Base-by-base conservation (phyloP, 2,113 vertebrate species). In the Thryonomys swinderianus region DNA sequence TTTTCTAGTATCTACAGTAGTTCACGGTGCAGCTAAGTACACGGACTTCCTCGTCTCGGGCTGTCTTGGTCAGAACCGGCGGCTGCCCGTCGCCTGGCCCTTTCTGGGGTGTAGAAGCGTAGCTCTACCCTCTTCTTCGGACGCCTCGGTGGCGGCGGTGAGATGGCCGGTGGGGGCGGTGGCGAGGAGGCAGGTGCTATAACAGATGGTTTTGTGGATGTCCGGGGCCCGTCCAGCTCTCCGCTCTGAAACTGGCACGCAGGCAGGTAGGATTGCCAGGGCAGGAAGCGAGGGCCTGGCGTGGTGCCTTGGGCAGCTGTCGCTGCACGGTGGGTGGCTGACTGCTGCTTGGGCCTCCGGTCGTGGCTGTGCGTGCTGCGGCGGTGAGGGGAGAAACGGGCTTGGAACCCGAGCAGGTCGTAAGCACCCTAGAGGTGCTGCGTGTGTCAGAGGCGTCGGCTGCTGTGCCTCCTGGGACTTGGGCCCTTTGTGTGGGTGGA, bases 181-280 rank as follows among this genome's bases (percentile, higher is more conserved):
- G 91, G 81, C 67, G 90, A 95, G 73, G 80, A 89, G 74, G 74
- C 40, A 81, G 55, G 59, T 76, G 92, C 86, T 27, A 34, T 83
- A 89, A 93, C 97, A 97, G 96, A 97, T 96, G 97, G 97, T 96
- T 96, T 97, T 92, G 96, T 91, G 74, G 95, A 6, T 90, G 40
- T 90, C 92, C 97, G 97, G 96, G 95, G 37, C 81, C 73, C 69
- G 34, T 96, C 95, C 97, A 97, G 87, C 94, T 92, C 80, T 53
- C 6, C 80, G 97, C 84, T 94, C 93, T 82, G 69, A 73, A 94
- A 32, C 76, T 96, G 94, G 95, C 67, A 0, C 10, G 11, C 87
- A 82, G 25, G 42, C 42, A 64, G 74, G 37, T 34, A 0, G 13
- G 30, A 27, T 34, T 93, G 94, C 95, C 93, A 94, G 90, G 23